Evolutionary conservation across 2,797 vertebrate genomes (phyloP).

Genomic region (Danio kyathit): DNA sequence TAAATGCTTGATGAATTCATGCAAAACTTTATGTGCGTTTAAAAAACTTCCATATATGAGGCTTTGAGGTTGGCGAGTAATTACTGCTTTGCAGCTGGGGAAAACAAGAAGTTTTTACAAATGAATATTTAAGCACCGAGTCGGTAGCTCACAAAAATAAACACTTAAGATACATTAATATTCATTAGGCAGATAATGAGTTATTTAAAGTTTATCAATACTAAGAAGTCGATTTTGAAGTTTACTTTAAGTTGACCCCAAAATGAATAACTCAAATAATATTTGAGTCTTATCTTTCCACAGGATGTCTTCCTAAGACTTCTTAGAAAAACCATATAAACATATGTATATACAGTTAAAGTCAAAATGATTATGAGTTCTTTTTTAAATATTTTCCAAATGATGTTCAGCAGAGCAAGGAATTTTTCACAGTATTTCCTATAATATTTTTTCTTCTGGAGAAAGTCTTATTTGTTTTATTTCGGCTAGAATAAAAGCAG

Average conservation of each 20-base stretch:
- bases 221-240: neutral
- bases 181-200: neutral
- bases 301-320: too few relatives aligned
- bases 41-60: conserved; percentile 1
- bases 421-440: too few relatives aligned
- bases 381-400: too few relatives aligned
- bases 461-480: too few relatives aligned
- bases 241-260: neutral
- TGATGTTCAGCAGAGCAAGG: too few relatives aligned
- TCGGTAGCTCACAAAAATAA: neutral
- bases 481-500: too few relatives aligned
- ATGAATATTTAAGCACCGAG: neutral
- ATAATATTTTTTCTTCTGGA: too few relatives aligned
- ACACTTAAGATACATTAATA: neutral
- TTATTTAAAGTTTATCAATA: neutral
- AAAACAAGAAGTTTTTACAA: neutral
- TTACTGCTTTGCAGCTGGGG: neutral
- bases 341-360: too few relatives aligned
- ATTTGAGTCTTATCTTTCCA: neutral
- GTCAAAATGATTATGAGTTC: too few relatives aligned
- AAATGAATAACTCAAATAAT: neutral
- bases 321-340: too few relatives aligned
- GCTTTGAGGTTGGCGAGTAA: neutral
- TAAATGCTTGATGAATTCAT: conserved; percentile 1
- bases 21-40: neutral